phyloP scores from a whole-genome alignment of 1,140 invertebrate genomes.

The Euura lappo region DNA sequence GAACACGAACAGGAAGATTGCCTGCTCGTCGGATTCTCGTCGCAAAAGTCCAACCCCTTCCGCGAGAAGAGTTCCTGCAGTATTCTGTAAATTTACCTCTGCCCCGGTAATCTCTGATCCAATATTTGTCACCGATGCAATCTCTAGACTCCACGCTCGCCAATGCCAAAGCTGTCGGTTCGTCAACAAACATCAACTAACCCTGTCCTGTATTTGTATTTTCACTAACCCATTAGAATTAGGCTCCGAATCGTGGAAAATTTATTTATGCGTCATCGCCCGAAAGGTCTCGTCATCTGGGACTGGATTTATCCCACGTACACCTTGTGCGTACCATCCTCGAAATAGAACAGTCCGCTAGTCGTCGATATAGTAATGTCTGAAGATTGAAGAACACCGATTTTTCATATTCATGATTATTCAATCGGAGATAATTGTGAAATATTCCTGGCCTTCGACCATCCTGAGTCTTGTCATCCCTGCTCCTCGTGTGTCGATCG shows the following conservation, averaged over 20 bases:
- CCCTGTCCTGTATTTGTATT: not conserved
- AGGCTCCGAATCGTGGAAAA: not conserved
- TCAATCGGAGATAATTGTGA: too few relatives aligned
- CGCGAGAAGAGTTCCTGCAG: conserved; percentile 93
- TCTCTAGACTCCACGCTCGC: too few relatives aligned
- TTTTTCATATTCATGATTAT: too few relatives aligned
- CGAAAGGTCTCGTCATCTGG: not conserved
- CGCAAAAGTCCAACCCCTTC: conserved; percentile 97
- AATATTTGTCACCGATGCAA: not conserved
- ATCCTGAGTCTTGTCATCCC: too few relatives aligned
- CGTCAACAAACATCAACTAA: not conserved
- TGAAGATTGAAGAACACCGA: too few relatives aligned
- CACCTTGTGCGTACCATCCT: too few relatives aligned
- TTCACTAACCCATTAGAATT: not conserved
- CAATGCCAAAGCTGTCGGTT: not conserved
- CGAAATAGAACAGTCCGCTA: too few relatives aligned
- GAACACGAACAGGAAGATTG: conserved; percentile 95
- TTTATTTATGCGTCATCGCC: not conserved
- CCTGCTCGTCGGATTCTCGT: conserved; percentile 93
- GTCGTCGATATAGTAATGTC: too few relatives aligned
- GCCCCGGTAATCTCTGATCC: not conserved
- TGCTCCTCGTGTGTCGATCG: too few relatives aligned
- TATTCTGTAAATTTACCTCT: conserved; percentile 69
- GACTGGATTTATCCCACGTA: too few relatives aligned
- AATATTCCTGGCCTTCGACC: too few relatives aligned